phyloP scores from a whole-genome alignment of 2,888 invertebrate genomes.

The Drosophila hamatofila region DNA sequence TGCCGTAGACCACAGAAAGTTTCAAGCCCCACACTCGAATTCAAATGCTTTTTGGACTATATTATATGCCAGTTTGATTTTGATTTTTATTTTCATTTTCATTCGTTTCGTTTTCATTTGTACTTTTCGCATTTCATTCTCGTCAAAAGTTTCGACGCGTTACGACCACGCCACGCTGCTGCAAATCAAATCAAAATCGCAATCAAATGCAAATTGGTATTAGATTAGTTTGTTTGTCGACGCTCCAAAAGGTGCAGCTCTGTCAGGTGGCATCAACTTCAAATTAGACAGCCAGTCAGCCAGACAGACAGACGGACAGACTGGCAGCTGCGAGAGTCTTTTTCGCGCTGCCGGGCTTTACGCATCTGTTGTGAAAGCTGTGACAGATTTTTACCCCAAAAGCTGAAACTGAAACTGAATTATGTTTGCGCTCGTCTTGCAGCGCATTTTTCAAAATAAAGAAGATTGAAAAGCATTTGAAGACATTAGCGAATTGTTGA shows the following conservation, averaged over 20 bases:
- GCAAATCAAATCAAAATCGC: conserved; percentile 75
- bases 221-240: conserved; percentile 77
- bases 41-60: conserved; percentile 36
- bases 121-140: conserved; percentile 12
- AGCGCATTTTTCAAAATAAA: conserved; percentile 22
- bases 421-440: conserved; percentile 46
- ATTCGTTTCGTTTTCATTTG: conserved; percentile 25
- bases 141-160: conserved; percentile 56
- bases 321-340: conserved; percentile 6
- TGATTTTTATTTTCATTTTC: neutral
- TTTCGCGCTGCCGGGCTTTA: conserved; percentile 22
- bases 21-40: conserved; percentile 35
- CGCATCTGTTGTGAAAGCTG: conserved; percentile 65
- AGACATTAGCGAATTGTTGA: neutral
- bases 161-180: conserved; percentile 31
- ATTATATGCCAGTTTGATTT: conserved; percentile 6
- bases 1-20: conserved; percentile 62
- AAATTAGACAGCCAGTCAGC: conserved; percentile 56
- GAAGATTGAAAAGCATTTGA: neutral
- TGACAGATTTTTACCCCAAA: conserved; percentile 57
- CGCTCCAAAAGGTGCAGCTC: conserved; percentile 43
- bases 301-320: conserved; percentile 1
- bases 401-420: conserved; percentile 52
- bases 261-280: conserved; percentile 57
- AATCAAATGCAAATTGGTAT: conserved; percentile 80